Evolutionary conservation across 2,113 vertebrate genomes (phyloP), one percentile per base, ranked within the genome.

Genomic region (Trichechus manatus): DNA sequence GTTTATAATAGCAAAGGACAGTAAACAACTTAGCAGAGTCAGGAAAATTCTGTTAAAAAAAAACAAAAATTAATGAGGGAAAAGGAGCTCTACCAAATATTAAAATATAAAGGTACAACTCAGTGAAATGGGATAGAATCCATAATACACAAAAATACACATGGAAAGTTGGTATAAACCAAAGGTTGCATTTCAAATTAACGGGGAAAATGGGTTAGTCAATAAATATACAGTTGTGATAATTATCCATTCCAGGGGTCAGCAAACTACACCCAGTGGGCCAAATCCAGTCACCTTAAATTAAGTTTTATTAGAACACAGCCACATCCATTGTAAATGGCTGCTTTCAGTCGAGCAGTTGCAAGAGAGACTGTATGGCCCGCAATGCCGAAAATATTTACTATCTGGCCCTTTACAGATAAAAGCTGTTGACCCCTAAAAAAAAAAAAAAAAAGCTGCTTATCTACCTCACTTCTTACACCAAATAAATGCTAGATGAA

Each of bases 1-100:
- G 47, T 72, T 93, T 95, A 39, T 86, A 89, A 92, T 1, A 81
- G 84, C 47, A 75, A 96, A 91, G 53, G 80, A 93, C 36, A 90
- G 86, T 29, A 89, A 96, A 81, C 59, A 87, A 50, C 31, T 83
- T 85, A 42, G 81, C 68, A 92, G 39, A 53, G 33, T 68, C 74
- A 81, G 36, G 22, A 89, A 95, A 85, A 90, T 42, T 96, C 53
- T 85, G 31, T 50, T 92, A 56, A 15, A 66, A 78, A 92, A 33
- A 64, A 6, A 33, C 31, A 80, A 68, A 84, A 53, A 74, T 13
- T 89, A 72, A 79, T 2, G 5, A 91, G 23, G 39, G 25, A 23
- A 85, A 70, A 72, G 20, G 50, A 47, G 22, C 25, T 33, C 14
- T 59, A 72, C 20, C 79, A 84, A 70, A 61, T 15, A 31, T 33